Evolutionary conservation across 1,140 invertebrate genomes (phyloP).

Genomic region (Scaptomyza graminum): DNA sequence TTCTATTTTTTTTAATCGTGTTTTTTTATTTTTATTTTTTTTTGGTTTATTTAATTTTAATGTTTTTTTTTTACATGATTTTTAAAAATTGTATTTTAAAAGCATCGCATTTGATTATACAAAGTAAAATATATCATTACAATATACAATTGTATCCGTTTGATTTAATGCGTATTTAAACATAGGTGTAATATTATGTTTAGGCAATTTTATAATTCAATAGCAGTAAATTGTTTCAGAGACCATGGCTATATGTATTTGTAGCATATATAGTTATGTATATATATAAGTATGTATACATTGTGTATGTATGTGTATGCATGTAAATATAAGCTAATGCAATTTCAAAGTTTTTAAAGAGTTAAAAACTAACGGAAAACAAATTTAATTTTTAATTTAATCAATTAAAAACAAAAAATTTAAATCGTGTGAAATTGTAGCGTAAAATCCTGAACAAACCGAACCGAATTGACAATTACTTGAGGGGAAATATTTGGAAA

Average conservation of each 20-base stretch:
- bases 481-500: conserved; percentile 65
- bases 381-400: conserved; percentile 41
- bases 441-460: conserved; percentile 59
- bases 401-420: conserved; percentile 35
- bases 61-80: conserved; percentile 77
- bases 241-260: conserved; percentile 74
- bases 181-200: conserved; percentile 79
- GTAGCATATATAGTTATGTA: conserved; percentile 69
- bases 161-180: conserved; percentile 64
- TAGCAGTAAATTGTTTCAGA: conserved; percentile 80
- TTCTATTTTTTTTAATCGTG: not conserved
- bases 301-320: conserved; percentile 55
- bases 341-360: conserved; percentile 40
- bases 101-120: conserved; percentile 79
- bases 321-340: conserved; percentile 58
- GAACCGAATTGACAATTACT: conserved; percentile 51
- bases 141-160: conserved; percentile 73
- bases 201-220: conserved; percentile 80
- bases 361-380: conserved; percentile 53
- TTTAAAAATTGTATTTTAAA: conserved; percentile 82
- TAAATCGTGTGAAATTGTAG: conserved; percentile 50
- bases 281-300: conserved; percentile 48
- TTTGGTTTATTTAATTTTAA: conserved; percentile 77
- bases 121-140: conserved; percentile 79
- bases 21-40: conserved; percentile 40